These are phyloP conservation scores for Danio tinwini DNA, from an alignment of 2,797 vertebrate genomes.

Conservation along the genomic window DNA sequence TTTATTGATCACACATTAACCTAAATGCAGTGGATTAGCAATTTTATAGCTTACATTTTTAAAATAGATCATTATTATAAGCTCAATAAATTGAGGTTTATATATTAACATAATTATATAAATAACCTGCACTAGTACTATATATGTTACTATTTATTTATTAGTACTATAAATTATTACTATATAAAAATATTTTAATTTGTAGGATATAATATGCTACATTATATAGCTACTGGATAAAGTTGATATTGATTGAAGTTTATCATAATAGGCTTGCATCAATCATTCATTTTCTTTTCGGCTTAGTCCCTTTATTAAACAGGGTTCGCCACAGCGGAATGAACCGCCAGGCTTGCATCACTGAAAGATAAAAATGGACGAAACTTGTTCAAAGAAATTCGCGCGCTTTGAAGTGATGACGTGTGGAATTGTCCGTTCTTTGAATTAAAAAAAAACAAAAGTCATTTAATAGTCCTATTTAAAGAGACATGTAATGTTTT, in stretches of 20 bases:
- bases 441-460: neutral
- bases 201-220: neutral
- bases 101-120: too few relatives aligned
- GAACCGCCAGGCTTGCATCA: too few relatives aligned
- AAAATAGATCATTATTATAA: too few relatives aligned
- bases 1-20: slow-evolving; percentile 34
- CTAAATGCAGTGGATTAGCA: neutral
- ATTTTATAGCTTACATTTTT: neutral
- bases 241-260: neutral
- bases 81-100: too few relatives aligned
- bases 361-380: neutral
- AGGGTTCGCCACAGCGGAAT: too few relatives aligned
- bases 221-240: neutral
- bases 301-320: too few relatives aligned
- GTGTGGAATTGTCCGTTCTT: neutral
- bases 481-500: neutral
- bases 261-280: neutral
- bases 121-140: too few relatives aligned
- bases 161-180: too few relatives aligned
- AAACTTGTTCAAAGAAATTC: slow-evolving; percentile 23
- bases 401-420: neutral
- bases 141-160: too few relatives aligned
- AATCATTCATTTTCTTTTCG: too few relatives aligned
- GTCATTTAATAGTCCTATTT: neutral
- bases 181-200: neutral